Percentiles rank a stretch among this genome's conserved stretches.
Evolutionary conservation across 2,113 vertebrate genomes (phyloP).

Genomic region (Eonycteris spelaea): DNA sequence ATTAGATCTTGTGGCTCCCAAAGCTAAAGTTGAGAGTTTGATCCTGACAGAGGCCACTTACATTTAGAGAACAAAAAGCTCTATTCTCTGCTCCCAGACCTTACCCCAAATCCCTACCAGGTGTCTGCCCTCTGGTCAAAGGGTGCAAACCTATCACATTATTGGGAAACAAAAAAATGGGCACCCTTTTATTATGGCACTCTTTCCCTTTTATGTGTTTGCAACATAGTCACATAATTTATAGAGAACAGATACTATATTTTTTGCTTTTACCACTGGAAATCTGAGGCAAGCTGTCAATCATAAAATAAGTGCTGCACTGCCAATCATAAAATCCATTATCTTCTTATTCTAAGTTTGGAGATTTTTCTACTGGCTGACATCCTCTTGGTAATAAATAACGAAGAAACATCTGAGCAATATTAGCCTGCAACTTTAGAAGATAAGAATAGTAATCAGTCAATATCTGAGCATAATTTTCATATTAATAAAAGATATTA

Average conservation of each 20-base stretch:
- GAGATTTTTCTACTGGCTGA: not conserved
- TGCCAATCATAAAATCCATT: slow-evolving; percentile 2
- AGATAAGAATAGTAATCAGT: not conserved
- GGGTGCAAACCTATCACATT: slow-evolving; percentile 42
- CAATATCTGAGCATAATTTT: slow-evolving; percentile 2
- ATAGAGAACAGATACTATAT: not conserved
- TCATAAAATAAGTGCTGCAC: not conserved
- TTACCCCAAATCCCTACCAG: slow-evolving; percentile 59
- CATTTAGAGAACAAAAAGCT: slow-evolving; percentile 64
- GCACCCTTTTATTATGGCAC: not conserved
- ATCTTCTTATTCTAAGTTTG: not conserved
- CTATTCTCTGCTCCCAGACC: slow-evolving; percentile 50
- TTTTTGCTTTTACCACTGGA: not conserved
- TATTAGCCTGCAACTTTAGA: slow-evolving; percentile 2
- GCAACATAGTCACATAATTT: not conserved
- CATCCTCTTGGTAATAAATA: not conserved
- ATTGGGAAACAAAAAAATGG: not conserved
- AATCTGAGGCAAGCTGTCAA: not conserved
- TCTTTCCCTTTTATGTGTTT: not conserved
- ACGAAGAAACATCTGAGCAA: slow-evolving; percentile 1
- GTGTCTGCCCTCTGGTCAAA: slow-evolving; percentile 68
- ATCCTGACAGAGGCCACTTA: slow-evolving; percentile 56
- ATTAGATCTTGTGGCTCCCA: slow-evolving; percentile 46
- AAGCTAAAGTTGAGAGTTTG: slow-evolving; percentile 61
- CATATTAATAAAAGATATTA: not conserved